Evolutionary conservation across 1,140 invertebrate genomes (phyloP).

Genomic region (Nephila pilipes): DNA sequence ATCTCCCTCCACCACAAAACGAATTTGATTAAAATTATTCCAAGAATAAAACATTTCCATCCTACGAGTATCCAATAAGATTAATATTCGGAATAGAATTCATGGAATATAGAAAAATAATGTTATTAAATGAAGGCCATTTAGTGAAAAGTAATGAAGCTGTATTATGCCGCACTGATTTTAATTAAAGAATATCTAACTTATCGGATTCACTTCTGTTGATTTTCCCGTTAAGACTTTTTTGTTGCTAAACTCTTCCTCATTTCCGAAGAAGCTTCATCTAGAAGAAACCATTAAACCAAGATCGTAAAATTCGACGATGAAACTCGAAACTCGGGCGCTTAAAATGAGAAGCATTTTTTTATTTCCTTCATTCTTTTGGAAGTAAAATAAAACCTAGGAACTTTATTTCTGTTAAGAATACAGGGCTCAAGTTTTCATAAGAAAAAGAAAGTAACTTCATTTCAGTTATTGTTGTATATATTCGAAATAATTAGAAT

Average conservation of each 20-base stretch:
- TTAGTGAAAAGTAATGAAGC: background rate
- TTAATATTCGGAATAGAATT: background rate
- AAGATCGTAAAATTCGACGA: slow-evolving; percentile 45
- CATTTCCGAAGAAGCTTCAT: slow-evolving; percentile 23
- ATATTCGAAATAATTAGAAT: background rate
- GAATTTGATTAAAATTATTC: background rate
- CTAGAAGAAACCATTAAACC: slow-evolving; percentile 28
- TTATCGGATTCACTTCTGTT: slow-evolving; percentile 24
- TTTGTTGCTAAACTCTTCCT: slow-evolving; percentile 14
- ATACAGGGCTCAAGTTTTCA: background rate
- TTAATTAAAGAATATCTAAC: slow-evolving; percentile 29
- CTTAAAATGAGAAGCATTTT: background rate
- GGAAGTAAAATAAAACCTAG: slow-evolving; percentile 7
- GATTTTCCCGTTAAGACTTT: slow-evolving; percentile 6
- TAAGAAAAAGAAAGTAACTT: background rate
- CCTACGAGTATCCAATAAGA: background rate
- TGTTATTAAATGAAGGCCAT: background rate
- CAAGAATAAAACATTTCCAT: background rate
- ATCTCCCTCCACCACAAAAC: background rate
- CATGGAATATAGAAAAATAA: background rate
- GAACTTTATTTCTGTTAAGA: background rate
- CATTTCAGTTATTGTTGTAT: background rate
- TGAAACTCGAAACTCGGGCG: slow-evolving; percentile 17
- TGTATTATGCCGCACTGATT: background rate
- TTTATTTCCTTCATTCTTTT: background rate